These are phyloP conservation scores for Euplagia quadripunctaria DNA, from an alignment of 2,888 invertebrate genomes.

Conservation along the genomic window DNA sequence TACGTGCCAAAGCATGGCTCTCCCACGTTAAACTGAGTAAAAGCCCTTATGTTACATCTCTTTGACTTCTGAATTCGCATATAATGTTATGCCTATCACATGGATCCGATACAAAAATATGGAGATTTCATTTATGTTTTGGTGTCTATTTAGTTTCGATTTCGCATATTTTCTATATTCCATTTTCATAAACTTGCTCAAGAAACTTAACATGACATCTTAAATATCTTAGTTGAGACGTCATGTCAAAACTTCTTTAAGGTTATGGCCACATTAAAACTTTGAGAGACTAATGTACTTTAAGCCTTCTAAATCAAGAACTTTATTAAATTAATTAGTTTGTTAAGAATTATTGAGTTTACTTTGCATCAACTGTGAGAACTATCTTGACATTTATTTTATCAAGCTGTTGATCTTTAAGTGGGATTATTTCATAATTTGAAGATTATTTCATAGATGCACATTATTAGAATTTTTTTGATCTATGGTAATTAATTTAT, in stretches of 20 bases:
- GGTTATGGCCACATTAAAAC: neutral
- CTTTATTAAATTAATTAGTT: constrained; percentile 9
- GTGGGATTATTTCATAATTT: constrained; percentile 33
- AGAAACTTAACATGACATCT: neutral
- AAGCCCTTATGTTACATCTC: too few species aligned
- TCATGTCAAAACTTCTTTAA: neutral
- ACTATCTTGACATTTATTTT: constrained; percentile 28
- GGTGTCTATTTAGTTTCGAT: neutral
- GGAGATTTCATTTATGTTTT: neutral
- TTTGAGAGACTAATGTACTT: neutral
- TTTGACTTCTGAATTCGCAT: too few species aligned
- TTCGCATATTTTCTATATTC: neutral
- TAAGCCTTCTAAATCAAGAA: neutral
- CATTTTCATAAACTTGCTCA: neutral
- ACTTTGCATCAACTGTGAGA: constrained; percentile 21
- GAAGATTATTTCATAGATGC: constrained; percentile 17
- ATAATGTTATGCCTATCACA: too few species aligned
- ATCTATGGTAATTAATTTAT: too few species aligned
- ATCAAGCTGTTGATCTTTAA: constrained; percentile 36
- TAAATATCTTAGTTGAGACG: neutral
- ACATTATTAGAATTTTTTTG: too few species aligned
- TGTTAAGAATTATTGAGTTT: constrained; percentile 6
- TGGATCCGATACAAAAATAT: neutral
- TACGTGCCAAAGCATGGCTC: too few species aligned
- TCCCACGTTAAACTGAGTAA: too few species aligned